phyloP scores from a whole-genome alignment of 2,888 invertebrate species.

The Dicyrtomina minuta region DNA sequence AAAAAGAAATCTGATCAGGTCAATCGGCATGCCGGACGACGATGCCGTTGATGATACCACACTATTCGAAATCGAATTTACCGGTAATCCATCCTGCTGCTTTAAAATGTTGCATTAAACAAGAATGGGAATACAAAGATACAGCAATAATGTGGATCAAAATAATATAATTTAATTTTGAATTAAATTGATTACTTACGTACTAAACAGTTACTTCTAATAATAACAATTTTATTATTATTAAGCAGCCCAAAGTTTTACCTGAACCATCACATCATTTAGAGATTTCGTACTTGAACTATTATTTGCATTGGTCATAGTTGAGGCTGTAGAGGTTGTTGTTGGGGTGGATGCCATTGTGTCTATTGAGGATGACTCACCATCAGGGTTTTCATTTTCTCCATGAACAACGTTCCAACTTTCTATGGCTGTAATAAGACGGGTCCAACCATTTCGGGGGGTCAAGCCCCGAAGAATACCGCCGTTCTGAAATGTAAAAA shows the following conservation, averaged over 20 bases:
- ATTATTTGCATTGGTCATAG: slow-evolving; percentile 22
- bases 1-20: no score
- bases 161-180: background rate
- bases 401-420: slow-evolving; percentile 42
- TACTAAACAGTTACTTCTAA: background rate
- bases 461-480: slow-evolving; percentile 49
- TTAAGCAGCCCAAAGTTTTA: no score
- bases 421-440: slow-evolving; percentile 51
- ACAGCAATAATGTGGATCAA: background rate
- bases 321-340: slow-evolving; percentile 22
- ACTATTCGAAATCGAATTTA: no score
- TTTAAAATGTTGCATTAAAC: no score
- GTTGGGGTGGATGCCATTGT: slow-evolving; percentile 5
- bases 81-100: no score
- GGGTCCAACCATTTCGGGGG: slow-evolving; percentile 50
- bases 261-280: slow-evolving; percentile 49
- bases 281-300: slow-evolving; percentile 38
- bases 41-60: no score
- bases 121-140: no score
- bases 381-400: slow-evolving; percentile 31
- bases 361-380: slow-evolving; percentile 7
- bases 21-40: no score
- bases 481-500: slow-evolving; percentile 43
- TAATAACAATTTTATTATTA: background rate
- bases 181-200: no score